A percentile compares a stretch with the other conserved stretches of the same genome.
phyloP scores from a whole-genome alignment of 2,888 invertebrate genomes.

The Stictocephala bisonia region DNA sequence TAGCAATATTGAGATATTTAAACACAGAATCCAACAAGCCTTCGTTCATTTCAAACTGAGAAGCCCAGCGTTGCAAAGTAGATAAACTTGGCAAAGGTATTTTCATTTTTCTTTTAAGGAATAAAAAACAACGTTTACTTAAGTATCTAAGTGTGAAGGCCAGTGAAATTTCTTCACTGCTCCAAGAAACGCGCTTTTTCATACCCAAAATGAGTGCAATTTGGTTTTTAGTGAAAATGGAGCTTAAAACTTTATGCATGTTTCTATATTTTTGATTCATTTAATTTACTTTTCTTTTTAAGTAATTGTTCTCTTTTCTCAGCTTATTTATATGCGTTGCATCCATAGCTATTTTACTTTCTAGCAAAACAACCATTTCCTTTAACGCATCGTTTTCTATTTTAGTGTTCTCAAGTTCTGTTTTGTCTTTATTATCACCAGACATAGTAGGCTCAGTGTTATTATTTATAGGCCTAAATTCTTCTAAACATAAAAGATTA shows the following conservation, averaged over 20 bases:
- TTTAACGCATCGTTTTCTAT: background rate
- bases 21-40: background rate
- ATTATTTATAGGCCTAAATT: background rate
- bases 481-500: background rate
- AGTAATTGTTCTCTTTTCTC: constrained; percentile 9
- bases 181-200: constrained; percentile 19
- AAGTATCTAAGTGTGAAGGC: background rate
- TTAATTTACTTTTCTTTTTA: constrained; percentile 7
- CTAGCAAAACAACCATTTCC: background rate
- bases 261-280: background rate
- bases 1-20: constrained; percentile 6
- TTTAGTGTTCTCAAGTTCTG: background rate
- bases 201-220: background rate
- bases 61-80: background rate
- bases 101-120: constrained; percentile 17
- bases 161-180: constrained; percentile 3
- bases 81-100: constrained; percentile 7
- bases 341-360: constrained; percentile 5
- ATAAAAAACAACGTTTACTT: constrained; percentile 2
- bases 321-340: background rate
- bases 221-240: constrained; percentile 9
- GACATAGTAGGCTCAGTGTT: background rate
- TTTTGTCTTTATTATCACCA: background rate
- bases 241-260: background rate
- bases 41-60: background rate